Base-by-base conservation (phyloP, 2,113 vertebrate genomes). In the Plestiodon gilberti region DNA sequence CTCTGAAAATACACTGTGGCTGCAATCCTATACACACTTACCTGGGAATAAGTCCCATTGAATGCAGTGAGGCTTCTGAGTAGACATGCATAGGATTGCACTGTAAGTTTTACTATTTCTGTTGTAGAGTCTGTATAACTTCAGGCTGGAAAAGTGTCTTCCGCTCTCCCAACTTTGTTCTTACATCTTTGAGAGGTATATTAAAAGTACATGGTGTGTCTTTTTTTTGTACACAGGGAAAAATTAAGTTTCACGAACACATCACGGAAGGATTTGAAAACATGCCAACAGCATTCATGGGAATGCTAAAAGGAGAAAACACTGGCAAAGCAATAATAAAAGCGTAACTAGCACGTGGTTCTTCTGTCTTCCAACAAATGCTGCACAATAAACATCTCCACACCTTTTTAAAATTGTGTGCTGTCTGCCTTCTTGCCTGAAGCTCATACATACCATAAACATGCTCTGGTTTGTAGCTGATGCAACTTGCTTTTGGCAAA, bases 241-340 rank as follows among this genome's bases (percentile, higher is more conserved):
- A 98, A 90, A 88, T 98, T 87, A 96, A 97, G 90, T 96, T 4
- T 64, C 90, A 43, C 0, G 98, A 99, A 87, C 89, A 98, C 2
- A 0, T 98, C 85, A 98, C 95, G 8, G 93, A 96, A 90, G 98
- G 98, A 88, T 99, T 99, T 96, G 96, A 98, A 87, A 98, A 98
- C 78, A 98, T 98, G 97, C 98, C 98, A 1, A 78, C 82, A 82
- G 98, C 98, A 64, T 99, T 99, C 80, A 97, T 98, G 89, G 97
- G 96, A 88, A 91, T 99, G 95, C 91, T 98, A 89, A 96, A 85
- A 83, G 98, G 98, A 91, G 96, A 98, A 30, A 98, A 98, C 93
- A 20, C 93, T 75, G 98, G 98, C 83, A 99, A 99, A 95, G 94
- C 98, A 1, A 0, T 98, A 35, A 73, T 99, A 65, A 96, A 97